These are phyloP conservation scores for Neoaliturus tenellus DNA, from an alignment of 2,888 invertebrate genomes.

Conservation along the genomic window DNA sequence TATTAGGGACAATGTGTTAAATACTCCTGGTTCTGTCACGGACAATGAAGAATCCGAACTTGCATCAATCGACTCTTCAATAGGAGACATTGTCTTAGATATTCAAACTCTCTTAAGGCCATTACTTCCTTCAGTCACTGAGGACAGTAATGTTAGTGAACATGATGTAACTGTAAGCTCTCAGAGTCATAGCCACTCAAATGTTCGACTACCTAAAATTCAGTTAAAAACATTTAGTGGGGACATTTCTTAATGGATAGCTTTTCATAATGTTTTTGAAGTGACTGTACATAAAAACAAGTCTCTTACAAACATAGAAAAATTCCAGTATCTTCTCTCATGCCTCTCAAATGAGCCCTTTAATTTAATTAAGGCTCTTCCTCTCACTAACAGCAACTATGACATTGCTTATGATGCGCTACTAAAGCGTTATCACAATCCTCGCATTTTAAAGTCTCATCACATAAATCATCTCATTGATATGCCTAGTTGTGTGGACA, in stretches of 20 bases:
- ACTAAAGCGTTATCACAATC: too few relatives aligned
- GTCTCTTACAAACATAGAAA: not conserved
- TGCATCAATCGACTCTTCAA: not conserved
- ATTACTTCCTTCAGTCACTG: not conserved
- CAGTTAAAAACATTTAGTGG: too few relatives aligned
- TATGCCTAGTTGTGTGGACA: constrained; percentile 22
- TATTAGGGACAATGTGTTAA: constrained; percentile 14
- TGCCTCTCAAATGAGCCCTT: not conserved
- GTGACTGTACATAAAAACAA: constrained; percentile 15
- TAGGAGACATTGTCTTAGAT: constrained; percentile 1
- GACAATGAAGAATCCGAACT: constrained; percentile 1
- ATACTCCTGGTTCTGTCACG: not conserved
- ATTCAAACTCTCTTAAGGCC: constrained; percentile 11
- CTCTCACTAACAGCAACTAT: constrained; percentile 16
- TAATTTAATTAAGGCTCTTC: too few relatives aligned
- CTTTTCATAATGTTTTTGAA: too few relatives aligned
- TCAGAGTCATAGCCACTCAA: not conserved
- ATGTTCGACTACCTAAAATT: constrained; percentile 18
- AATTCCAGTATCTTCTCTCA: not conserved
- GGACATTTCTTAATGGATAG: too few relatives aligned
- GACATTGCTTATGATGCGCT: not conserved
- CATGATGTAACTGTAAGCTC: constrained; percentile 1
- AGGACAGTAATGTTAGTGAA: constrained; percentile 7
- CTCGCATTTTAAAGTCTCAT: not conserved
- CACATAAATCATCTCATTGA: constrained; percentile 21